A percentile compares a stretch with the other conserved stretches of the same genome.
These are phyloP conservation scores for Lasioglossum zephyrum DNA, from an alignment of 2,888 invertebrate species.

Conservation along the genomic window DNA sequence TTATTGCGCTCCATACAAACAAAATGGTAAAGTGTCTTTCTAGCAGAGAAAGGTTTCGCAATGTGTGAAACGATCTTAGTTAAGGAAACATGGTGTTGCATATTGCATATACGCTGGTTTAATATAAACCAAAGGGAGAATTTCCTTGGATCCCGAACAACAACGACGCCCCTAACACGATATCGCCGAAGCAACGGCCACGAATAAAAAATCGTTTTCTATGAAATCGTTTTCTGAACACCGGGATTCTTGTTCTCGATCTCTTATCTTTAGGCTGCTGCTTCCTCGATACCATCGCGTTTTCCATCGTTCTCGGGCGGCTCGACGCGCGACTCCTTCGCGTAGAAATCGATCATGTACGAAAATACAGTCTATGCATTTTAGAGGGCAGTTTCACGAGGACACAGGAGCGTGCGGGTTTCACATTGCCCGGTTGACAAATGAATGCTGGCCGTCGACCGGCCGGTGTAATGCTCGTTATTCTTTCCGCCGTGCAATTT, in stretches of 20 bases:
- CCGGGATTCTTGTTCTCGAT: not conserved
- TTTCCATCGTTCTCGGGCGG: not conserved
- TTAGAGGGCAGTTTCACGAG: slow-evolving; percentile 1
- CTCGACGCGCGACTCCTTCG: not conserved
- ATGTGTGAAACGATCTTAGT: not conserved
- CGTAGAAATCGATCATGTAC: slow-evolving; percentile 42
- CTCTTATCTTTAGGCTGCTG: not conserved
- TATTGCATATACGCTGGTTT: slow-evolving; percentile 67
- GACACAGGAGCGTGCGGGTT: not conserved
- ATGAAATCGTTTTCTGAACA: slow-evolving; percentile 10
- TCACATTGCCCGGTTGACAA: not conserved
- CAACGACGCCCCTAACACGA: not conserved
- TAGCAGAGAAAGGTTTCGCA: slow-evolving; percentile 19
- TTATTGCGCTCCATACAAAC: slow-evolving; percentile 53
- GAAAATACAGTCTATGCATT: slow-evolving; percentile 63
- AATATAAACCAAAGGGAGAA: slow-evolving; percentile 76
- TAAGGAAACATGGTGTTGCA: not conserved
- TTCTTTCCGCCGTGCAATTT: not conserved
- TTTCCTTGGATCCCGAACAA: slow-evolving; percentile 22
- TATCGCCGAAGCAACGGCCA: slow-evolving; percentile 24
- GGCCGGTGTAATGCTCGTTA: not conserved
- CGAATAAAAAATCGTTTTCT: slow-evolving; percentile 17
- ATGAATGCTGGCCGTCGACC: not conserved
- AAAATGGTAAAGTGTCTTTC: slow-evolving; percentile 5
- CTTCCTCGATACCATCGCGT: slow-evolving; percentile 18